Conservation (phyloP, 2,888 invertebrate species). For the Hypena proboscidalis region DNA sequence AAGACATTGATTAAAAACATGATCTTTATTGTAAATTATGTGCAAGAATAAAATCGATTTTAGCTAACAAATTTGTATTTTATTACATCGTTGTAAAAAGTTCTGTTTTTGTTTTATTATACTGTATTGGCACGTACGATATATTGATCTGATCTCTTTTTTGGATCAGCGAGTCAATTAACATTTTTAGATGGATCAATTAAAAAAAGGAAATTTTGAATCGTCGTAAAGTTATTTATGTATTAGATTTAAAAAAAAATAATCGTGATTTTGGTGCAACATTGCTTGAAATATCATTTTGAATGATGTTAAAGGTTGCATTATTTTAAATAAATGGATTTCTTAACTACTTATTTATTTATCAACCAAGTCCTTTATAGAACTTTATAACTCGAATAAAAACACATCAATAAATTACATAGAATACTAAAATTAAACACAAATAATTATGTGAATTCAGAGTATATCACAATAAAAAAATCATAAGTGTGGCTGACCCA, state of each 20-base stretch:
- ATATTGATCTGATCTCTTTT: slow-evolving; percentile 3
- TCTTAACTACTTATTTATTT: too few species aligned
- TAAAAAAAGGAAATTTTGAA: slow-evolving; percentile 1
- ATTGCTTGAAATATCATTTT: too few species aligned
- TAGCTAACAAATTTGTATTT: slow-evolving; percentile 27
- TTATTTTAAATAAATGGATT: too few species aligned
- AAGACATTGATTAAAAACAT: slow-evolving; percentile 29
- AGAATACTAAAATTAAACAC: too few species aligned
- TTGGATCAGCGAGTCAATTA: slow-evolving; percentile 7
- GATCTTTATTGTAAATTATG: slow-evolving; percentile 21
- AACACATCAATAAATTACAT: too few species aligned
- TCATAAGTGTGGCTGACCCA: too few species aligned
- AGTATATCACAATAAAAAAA: too few species aligned
- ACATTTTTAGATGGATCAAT: slow-evolving; percentile 3
- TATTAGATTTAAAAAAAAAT: background rate
- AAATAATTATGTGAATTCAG: too few species aligned
- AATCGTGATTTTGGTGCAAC: background rate
- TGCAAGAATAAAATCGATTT: slow-evolving; percentile 31
- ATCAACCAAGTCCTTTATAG: too few species aligned
- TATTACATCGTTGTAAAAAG: slow-evolving; percentile 23
- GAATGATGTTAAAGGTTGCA: too few species aligned
- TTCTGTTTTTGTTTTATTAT: slow-evolving; percentile 6
- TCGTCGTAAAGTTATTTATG: slow-evolving; percentile 6
- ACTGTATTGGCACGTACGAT: slow-evolving; percentile 3
- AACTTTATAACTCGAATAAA: too few species aligned